phyloP scores from a whole-genome alignment of 1,140 invertebrate genomes.

The Euura lappo region DNA sequence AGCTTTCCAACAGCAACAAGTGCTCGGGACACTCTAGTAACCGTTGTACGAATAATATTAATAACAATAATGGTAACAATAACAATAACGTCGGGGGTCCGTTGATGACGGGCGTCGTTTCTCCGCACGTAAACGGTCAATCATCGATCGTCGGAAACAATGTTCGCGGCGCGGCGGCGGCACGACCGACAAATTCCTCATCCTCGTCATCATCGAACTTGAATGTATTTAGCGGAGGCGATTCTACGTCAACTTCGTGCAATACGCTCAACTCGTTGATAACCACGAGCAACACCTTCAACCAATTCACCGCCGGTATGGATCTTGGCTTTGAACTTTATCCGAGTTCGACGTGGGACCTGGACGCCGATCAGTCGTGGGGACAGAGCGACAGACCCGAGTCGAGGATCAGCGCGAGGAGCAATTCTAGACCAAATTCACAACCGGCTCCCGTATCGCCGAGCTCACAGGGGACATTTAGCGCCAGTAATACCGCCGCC shows the following conservation, averaged over 20 bases:
- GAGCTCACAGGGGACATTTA: slow-evolving; percentile 40
- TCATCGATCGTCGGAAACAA: slow-evolving; percentile 34
- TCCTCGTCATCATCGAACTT: slow-evolving; percentile 28
- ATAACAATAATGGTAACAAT: slow-evolving; percentile 53
- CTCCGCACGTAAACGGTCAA: slow-evolving; percentile 53
- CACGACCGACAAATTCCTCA: slow-evolving; percentile 17
- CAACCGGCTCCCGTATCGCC: slow-evolving; percentile 56
- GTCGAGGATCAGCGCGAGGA: slow-evolving; percentile 63
- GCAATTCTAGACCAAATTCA: slow-evolving; percentile 62
- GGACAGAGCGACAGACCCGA: slow-evolving; percentile 59
- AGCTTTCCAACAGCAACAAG: slow-evolving; percentile 60
- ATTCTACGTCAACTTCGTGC: slow-evolving; percentile 26
- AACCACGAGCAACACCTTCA: slow-evolving; percentile 48
- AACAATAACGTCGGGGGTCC: slow-evolving; percentile 60
- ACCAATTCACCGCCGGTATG: slow-evolving; percentile 57
- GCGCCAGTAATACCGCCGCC: slow-evolving; percentile 40
- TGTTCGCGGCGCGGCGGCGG: slow-evolving; percentile 9
- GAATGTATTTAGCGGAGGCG: slow-evolving; percentile 35
- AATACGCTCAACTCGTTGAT: slow-evolving; percentile 42
- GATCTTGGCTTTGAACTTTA: slow-evolving; percentile 69
- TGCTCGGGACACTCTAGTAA: slow-evolving; percentile 61
- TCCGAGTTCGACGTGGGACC: slow-evolving; percentile 63
- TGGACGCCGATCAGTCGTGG: slow-evolving; percentile 51
- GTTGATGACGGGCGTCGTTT: slow-evolving; percentile 49
- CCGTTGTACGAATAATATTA: slow-evolving; percentile 57